Percentiles rank a stretch among this genome's conserved stretches.
These are phyloP conservation scores for Aurelia sp. DNA, from an alignment of 30 jellyfish, hydroid and myxozoan species.

Conservation along the genomic window DNA sequence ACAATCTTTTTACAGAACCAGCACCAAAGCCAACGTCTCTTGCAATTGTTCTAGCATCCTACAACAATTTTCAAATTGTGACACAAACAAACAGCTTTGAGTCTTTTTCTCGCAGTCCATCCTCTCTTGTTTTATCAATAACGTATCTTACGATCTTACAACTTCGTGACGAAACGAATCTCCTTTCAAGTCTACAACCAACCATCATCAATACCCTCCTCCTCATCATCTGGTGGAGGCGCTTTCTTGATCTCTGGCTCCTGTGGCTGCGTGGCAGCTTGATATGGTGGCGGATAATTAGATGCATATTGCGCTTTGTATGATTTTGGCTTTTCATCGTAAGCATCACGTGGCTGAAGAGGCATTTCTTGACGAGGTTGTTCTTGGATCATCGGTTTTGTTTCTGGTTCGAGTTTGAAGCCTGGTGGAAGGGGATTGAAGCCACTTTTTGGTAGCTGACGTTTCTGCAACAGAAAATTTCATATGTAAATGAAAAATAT, in stretches of 20 bases:
- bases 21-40: too few species aligned
- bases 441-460: constrained; percentile 17
- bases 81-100: too few species aligned
- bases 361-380: constrained; percentile 21
- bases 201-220: constrained; percentile 48
- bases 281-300: constrained; percentile 67
- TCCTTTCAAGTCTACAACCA: constrained; percentile 25
- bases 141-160: too few species aligned
- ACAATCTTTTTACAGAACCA: too few species aligned
- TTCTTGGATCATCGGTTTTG: constrained; percentile 17
- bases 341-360: constrained; percentile 25
- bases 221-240: constrained; percentile 9
- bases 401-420: constrained; percentile 29
- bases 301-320: constrained; percentile 52
- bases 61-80: too few species aligned
- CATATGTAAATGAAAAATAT: too few species aligned
- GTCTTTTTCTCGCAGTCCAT: too few species aligned
- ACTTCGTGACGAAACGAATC: too few species aligned
- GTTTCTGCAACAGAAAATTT: constrained; percentile 19
- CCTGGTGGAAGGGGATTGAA: constrained; percentile 61
- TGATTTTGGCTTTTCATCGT: constrained; percentile 29
- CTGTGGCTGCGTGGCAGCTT: constrained; percentile 8
- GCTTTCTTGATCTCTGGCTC: constrained; percentile 1
- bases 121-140: too few species aligned
- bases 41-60: too few species aligned